Evolutionary conservation across 2,888 invertebrate genomes (phyloP).

Genomic region (Catocala fraxini): DNA sequence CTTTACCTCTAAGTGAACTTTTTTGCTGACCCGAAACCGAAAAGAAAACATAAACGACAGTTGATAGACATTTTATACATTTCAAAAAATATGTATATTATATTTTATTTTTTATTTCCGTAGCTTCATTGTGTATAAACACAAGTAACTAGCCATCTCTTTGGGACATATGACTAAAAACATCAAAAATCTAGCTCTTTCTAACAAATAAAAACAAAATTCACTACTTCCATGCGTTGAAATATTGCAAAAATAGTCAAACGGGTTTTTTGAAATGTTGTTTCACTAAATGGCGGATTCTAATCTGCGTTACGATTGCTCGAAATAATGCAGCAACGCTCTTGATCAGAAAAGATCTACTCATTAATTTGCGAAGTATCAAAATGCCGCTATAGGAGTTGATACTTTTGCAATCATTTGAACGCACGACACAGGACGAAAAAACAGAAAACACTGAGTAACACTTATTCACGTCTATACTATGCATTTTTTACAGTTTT

Average conservation of each 20-base stretch:
- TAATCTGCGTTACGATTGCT: too few species aligned
- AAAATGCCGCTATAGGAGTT: too few species aligned
- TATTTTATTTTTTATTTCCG: constrained; percentile 47
- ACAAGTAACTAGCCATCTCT: constrained; percentile 61
- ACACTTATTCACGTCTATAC: constrained; percentile 65
- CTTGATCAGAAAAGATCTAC: too few species aligned
- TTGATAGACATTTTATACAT: constrained; percentile 75
- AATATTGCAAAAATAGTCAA: constrained; percentile 32
- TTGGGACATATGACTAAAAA: constrained; percentile 73
- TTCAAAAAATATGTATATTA: constrained; percentile 80
- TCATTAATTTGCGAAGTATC: too few species aligned
- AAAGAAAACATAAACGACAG: constrained; percentile 59
- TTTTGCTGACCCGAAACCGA: constrained; percentile 48
- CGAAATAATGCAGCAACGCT: too few species aligned
- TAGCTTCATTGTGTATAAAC: constrained; percentile 72
- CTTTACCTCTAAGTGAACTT: background rate
- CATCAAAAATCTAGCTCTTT: constrained; percentile 81
- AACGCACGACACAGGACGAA: constrained; percentile 59
- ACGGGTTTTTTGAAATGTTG: background rate
- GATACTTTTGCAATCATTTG: constrained; percentile 33
- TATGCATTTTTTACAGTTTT: constrained; percentile 66
- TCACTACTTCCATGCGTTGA: constrained; percentile 44
- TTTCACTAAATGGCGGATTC: too few species aligned
- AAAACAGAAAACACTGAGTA: constrained; percentile 60
- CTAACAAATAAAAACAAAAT: constrained; percentile 66